Evolutionary conservation across 2,888 invertebrate genomes (phyloP), one percentile per base, ranked within the genome.

Genomic region (Drosophila hamatofila): DNA sequence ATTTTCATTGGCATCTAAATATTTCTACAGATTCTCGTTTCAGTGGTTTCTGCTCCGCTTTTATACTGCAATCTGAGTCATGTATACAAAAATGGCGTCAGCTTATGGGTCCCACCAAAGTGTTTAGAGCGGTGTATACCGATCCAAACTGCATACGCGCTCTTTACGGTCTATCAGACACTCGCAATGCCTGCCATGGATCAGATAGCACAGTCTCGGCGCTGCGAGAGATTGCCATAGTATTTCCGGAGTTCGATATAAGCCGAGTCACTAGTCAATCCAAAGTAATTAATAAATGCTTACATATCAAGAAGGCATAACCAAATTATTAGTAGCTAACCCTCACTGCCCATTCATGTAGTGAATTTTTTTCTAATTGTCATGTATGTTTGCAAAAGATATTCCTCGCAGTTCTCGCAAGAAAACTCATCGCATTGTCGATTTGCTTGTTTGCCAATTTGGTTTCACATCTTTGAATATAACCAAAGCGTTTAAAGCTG

Each of bases 161-260:
- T 2, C 94, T 94, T 89, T 97, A 96, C 93, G 98, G 98, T 0
- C 93, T 98, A 21, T 97, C 98, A 0, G 99, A 99, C 91, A 98
- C 99, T 0, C 95, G 98, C 85, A 99, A 99, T 94, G 97, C 97
- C 2, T 96, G 96, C 12, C 99, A 99, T 93, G 98, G 98, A 18
- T 98, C 98, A 91, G 98, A 97, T 96, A 94, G 92, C 62, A 62
- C 93, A 48, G 94, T 95, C 88, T 96, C 97, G 8, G 97, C 96
- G 0, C 92, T 93, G 76, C 94, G 95, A 66, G 98, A 98, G 93
- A 97, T 98, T 49, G 93, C 93, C 44, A 95, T 98, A 91, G 96
- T 98, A 90, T 98, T 98, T 91, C 97, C 97, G 0, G 95, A 97
- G 23, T 98, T 74, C 23, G 39, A 72, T 16, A 14, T 71, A 11